These are phyloP conservation scores for Heliconius sara DNA, from an alignment of 2,888 invertebrate species.

Conservation along the genomic window DNA sequence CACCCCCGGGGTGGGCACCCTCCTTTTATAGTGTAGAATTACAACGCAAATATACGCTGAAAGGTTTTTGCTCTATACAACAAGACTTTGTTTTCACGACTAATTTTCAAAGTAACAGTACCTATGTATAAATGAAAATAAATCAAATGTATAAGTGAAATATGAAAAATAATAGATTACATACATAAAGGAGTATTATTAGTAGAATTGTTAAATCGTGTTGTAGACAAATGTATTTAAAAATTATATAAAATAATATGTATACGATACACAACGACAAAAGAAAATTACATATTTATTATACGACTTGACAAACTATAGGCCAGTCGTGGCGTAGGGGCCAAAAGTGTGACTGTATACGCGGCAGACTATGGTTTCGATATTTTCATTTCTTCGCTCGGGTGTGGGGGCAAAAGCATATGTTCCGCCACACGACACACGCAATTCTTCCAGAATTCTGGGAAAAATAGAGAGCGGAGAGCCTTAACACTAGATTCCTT, in stretches of 20 bases:
- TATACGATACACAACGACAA: no score
- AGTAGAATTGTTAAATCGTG: no score
- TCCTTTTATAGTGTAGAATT: conserved; percentile 34
- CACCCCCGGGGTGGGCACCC: conserved; percentile 18
- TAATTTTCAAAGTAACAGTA: conserved; percentile 1
- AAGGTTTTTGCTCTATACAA: conserved; percentile 15
- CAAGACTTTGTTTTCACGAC: not conserved
- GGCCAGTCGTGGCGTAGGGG: no score
- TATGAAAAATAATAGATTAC: not conserved
- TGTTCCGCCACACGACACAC: no score
- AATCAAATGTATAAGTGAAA: not conserved
- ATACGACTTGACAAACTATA: no score
- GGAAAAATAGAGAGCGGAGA: not conserved
- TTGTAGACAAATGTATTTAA: no score
- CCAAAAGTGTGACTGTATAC: no score
- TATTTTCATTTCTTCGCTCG: no score
- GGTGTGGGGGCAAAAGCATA: no score
- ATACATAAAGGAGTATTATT: not conserved
- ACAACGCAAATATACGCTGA: conserved; percentile 36
- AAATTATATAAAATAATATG: no score
- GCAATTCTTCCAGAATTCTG: not conserved
- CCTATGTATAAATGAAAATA: not conserved
- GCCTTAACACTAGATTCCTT: not conserved
- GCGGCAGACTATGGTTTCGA: no score
- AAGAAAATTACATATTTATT: no score